Evolutionary conservation across 2,888 invertebrate genomes (phyloP).

Genomic region (Automeris io): DNA sequence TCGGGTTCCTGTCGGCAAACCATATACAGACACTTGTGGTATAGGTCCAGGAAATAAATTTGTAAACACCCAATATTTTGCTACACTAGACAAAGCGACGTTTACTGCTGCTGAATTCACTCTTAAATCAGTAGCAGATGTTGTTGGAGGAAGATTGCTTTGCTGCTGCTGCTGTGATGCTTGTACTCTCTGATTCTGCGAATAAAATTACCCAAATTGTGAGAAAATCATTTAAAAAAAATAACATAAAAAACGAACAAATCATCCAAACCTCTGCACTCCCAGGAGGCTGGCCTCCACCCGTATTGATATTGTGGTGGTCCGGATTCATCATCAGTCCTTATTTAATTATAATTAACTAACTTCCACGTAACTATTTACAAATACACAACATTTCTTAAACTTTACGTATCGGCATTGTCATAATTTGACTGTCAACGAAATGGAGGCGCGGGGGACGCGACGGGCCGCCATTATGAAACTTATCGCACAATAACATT

Average conservation of each 20-base stretch:
- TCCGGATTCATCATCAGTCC: constrained; percentile 70
- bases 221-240: constrained; percentile 30
- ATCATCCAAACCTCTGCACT: constrained; percentile 69
- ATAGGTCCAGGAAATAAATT: constrained; percentile 87
- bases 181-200: constrained; percentile 59
- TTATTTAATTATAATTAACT: constrained; percentile 27
- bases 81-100: constrained; percentile 85
- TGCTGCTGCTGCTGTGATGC: constrained; percentile 59
- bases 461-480: constrained; percentile 81
- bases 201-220: constrained; percentile 45
- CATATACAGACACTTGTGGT: constrained; percentile 85
- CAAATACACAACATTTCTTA: constrained; percentile 61
- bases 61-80: constrained; percentile 90
- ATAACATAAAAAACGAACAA: constrained; percentile 29
- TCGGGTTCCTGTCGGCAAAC: constrained; percentile 78
- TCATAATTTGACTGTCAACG: constrained; percentile 79
- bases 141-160: constrained; percentile 63
- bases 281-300: constrained; percentile 76
- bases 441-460: constrained; percentile 81
- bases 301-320: constrained; percentile 76
- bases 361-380: constrained; percentile 48
- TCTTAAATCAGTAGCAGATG: constrained; percentile 78
- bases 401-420: constrained; percentile 69
- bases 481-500: constrained; percentile 74
- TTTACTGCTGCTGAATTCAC: constrained; percentile 81